Evolutionary conservation across 2,113 vertebrate species (phyloP).

Genomic region (Sturnira hondurensis): DNA sequence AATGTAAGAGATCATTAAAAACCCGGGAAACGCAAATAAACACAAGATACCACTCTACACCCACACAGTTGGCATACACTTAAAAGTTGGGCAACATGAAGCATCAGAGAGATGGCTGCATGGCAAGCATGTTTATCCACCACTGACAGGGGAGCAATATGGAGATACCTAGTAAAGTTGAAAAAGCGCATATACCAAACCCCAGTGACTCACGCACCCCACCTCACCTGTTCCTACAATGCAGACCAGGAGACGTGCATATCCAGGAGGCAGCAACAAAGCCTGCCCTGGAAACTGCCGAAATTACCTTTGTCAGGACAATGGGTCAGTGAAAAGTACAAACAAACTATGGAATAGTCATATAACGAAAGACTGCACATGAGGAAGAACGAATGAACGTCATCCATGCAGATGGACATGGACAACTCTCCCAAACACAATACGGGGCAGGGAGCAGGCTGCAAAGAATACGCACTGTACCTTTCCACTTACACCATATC

Average conservation of each 20-base stretch:
- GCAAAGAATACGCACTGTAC: neutral
- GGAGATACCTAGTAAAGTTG: neutral
- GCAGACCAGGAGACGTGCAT: neutral
- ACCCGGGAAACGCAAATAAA: slow-evolving; percentile 26
- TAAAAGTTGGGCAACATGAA: neutral
- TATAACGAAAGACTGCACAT: neutral
- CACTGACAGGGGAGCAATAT: neutral
- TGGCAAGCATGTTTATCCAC: neutral
- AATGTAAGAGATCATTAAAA: slow-evolving; percentile 25
- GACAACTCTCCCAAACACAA: neutral
- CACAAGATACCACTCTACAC: neutral
- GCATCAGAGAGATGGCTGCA: neutral
- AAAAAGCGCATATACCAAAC: neutral
- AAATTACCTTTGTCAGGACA: neutral
- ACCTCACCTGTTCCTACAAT: neutral
- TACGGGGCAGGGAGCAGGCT: neutral
- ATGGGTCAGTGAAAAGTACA: neutral
- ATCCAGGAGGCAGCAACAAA: neutral
- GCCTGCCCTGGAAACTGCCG: neutral
- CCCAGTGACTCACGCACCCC: neutral
- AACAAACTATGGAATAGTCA: neutral
- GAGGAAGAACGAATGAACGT: neutral
- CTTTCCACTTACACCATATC: neutral
- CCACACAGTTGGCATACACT: slow-evolving; percentile 28
- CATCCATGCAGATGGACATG: neutral